Evolutionary conservation across 2,113 vertebrate species (phyloP).

Genomic region (Pachypanchax playfairii): DNA sequence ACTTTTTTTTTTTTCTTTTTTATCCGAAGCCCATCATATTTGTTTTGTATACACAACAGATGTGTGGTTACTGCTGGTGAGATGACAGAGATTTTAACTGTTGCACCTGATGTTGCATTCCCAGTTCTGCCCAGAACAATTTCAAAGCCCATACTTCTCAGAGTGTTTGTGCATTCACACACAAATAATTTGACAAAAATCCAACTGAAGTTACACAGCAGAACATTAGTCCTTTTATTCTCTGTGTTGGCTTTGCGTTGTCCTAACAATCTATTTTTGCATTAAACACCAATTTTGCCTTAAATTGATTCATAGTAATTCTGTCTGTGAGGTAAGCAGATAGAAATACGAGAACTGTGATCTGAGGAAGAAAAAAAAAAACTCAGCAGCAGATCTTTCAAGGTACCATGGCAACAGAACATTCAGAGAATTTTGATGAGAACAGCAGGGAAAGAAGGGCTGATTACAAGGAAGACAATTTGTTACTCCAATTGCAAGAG

Average conservation of each 20-base stretch:
- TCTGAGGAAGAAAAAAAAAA: slow-evolving; percentile 68
- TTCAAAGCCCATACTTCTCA: slow-evolving; percentile 30
- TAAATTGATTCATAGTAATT: slow-evolving; percentile 51
- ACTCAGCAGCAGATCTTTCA: slow-evolving; percentile 73
- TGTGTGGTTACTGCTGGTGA: slow-evolving; percentile 6
- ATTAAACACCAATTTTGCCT: slow-evolving; percentile 45
- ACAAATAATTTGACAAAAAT: slow-evolving; percentile 34
- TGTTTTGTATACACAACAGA: slow-evolving; percentile 15
- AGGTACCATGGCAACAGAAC: slow-evolving; percentile 82
- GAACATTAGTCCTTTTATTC: slow-evolving; percentile 3
- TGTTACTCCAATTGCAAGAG: slow-evolving; percentile 72
- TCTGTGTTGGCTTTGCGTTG: not conserved
- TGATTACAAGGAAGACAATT: slow-evolving; percentile 78
- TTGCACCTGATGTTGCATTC: slow-evolving; percentile 9
- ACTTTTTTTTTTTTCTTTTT: not conserved
- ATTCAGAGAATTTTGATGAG: slow-evolving; percentile 82
- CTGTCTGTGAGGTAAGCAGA: slow-evolving; percentile 52
- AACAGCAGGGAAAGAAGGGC: slow-evolving; percentile 69
- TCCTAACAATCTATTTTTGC: slow-evolving; percentile 33
- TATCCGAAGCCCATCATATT: slow-evolving; percentile 14
- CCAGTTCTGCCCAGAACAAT: slow-evolving; percentile 22
- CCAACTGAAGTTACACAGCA: slow-evolving; percentile 1
- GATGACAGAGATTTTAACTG: slow-evolving; percentile 9
- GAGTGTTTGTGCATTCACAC: slow-evolving; percentile 26
- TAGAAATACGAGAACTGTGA: slow-evolving; percentile 59